Conservation (phyloP, 2,113 vertebrate genomes). For the Tupaia chinensis region DNA sequence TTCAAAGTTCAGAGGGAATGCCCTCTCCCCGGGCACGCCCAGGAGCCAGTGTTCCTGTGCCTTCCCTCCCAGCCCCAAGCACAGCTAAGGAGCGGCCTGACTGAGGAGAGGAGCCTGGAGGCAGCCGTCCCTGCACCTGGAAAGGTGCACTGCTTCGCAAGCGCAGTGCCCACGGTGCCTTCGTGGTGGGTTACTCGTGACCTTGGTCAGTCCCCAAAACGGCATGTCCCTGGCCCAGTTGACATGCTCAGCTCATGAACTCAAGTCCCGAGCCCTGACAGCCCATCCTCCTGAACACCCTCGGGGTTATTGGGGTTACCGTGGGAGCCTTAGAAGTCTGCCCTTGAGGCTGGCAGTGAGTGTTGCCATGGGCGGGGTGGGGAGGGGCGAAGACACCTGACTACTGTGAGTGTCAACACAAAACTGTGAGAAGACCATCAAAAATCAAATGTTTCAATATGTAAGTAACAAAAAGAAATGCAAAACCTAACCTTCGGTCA, state of each 20-base stretch:
- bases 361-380: too few relatives aligned
- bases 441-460: not conserved
- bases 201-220: not conserved
- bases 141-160: accelerated
- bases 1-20: not conserved
- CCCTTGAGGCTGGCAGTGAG: too few relatives aligned
- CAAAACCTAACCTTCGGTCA: not conserved
- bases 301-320: not conserved
- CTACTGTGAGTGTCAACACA: not conserved
- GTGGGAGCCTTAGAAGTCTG: too few relatives aligned
- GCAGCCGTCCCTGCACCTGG: not conserved
- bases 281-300: not conserved
- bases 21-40: not conserved
- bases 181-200: not conserved
- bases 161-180: accelerated
- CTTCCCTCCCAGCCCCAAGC: accelerated
- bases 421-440: not conserved
- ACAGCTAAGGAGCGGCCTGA: not conserved
- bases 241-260: not conserved
- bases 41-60: not conserved
- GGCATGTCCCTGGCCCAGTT: not conserved
- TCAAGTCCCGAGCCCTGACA: not conserved
- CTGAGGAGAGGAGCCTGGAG: too few relatives aligned
- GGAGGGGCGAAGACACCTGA: too few relatives aligned
- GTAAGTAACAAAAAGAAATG: not conserved